Conservation (phyloP, 2,113 vertebrate genomes). For the Pontoporia blainvillei region DNA sequence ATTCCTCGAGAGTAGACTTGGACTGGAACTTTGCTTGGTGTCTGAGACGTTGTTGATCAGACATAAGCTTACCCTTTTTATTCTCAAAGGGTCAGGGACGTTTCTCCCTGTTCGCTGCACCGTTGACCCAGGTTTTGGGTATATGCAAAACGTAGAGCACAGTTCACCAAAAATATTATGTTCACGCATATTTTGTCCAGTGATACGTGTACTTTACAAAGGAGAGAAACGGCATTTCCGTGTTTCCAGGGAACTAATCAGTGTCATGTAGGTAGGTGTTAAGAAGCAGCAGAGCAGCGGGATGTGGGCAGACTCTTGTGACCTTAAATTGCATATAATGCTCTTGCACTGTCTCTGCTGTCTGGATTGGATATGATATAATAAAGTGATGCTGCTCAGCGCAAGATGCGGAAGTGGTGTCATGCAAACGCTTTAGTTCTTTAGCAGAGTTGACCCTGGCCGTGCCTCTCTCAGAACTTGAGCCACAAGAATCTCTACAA, state of each 20-base stretch:
- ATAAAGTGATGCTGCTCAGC: not conserved
- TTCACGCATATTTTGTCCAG: not conserved
- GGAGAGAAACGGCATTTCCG: rapidly evolving
- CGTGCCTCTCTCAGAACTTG: too few relatives aligned
- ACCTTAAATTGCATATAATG: rapidly evolving
- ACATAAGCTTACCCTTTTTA: not conserved
- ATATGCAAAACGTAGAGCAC: not conserved
- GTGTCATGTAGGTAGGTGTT: rapidly evolving
- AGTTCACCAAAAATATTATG: not conserved
- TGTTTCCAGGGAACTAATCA: not conserved
- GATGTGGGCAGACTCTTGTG: rapidly evolving
- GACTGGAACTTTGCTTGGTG: not conserved
- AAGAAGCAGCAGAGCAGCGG: not conserved
- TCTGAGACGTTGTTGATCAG: not conserved
- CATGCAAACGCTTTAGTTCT: not conserved
- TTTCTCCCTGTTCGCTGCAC: not conserved
- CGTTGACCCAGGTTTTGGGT: too few relatives aligned
- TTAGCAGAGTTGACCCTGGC: not conserved
- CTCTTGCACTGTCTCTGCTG: rapidly evolving
- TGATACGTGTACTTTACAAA: not conserved
- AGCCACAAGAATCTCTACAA: too few relatives aligned
- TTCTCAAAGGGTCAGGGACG: too few relatives aligned
- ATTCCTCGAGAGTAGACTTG: not conserved
- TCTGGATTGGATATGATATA: not conserved
- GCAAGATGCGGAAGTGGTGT: rapidly evolving